A percentile compares a stretch with the other conserved stretches of the same genome.
phyloP scores from a whole-genome alignment of 2,113 vertebrate genomes.

The Cryptotis parvus region DNA sequence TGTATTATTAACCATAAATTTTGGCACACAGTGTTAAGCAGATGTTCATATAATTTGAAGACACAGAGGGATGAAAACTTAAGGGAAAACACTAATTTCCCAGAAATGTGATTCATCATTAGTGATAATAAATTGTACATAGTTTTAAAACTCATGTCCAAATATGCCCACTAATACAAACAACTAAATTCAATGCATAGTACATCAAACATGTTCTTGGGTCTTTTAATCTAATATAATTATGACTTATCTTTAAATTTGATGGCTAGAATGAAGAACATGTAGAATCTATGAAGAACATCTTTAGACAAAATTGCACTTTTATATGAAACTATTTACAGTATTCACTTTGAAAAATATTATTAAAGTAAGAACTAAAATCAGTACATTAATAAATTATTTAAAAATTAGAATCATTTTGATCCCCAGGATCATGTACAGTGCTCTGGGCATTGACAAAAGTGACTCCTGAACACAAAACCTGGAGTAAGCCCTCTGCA shows the following conservation, averaged over 20 bases:
- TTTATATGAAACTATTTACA: constrained; percentile 25
- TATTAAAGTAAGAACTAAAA: constrained; percentile 59
- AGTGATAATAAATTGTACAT: constrained; percentile 36
- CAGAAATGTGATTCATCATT: constrained; percentile 61
- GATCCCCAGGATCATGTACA: no score
- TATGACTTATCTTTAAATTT: constrained; percentile 63
- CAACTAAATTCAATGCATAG: background rate
- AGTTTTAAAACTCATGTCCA: constrained; percentile 50
- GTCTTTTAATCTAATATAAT: constrained; percentile 33
- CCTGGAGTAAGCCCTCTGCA: no score
- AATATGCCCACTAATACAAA: constrained; percentile 23
- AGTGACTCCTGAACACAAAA: background rate
- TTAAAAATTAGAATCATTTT: background rate
- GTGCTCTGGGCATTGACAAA: background rate
- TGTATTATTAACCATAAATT: constrained; percentile 29
- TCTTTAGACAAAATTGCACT: constrained; percentile 28
- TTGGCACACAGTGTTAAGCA: constrained; percentile 43
- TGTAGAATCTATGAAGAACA: constrained; percentile 39
- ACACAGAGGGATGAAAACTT: constrained; percentile 42
- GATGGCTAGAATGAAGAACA: constrained; percentile 69
- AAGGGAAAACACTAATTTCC: constrained; percentile 56
- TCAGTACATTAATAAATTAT: constrained; percentile 48
- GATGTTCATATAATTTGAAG: constrained; percentile 54
- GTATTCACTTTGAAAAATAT: constrained; percentile 56
- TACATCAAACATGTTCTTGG: constrained; percentile 10